Evolutionary conservation across 2,113 vertebrate species (phyloP), one percentile per base, ranked within the genome.

Genomic region (Ciconia boyciana): DNA sequence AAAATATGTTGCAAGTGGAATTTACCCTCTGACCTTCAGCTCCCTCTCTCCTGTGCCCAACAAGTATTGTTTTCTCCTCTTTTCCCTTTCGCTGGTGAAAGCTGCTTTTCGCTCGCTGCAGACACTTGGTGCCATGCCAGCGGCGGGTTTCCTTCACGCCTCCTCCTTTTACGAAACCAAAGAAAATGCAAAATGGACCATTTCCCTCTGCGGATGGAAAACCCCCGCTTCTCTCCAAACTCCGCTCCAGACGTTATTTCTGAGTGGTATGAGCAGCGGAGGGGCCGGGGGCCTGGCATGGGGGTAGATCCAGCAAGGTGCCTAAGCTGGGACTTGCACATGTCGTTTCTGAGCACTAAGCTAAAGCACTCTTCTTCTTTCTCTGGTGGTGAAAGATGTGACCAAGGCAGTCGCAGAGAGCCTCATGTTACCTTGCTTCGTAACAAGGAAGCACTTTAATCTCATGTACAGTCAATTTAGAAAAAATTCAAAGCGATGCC

Each of bases 1-100:
- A 76, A 94, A 96, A 92, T 94, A 97, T 91, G 96, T 80, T 76
- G 84, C 94, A 94, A 58, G 65, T 41, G 98, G 98, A 97, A 98
- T 98, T 93, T 98, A 52, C 95, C 96, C 97, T 96, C 91, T 97
- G 97, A 64, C 90, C 97, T 94, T 74, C 80, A 4, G 96, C 97
- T 90, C 96, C 96, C 96, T 95, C 96, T 97, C 96, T 93, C 90
- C 93, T 84, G 76, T 87, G 96, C 93, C 97, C 96, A 94, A 95
- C 96, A 71, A 94, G 86, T 93, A 87, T 83, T 97, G 97, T 98
- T 96, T 95, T 95, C 82, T 62, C 79, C 81, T 94, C 66, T 87
- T 77, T 90, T 84, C 84, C n/a, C 22, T 26, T 14, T 34, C 9
- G 58, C 70, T 81, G 83, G 55, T 55, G 52, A 69, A 71, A 93